Evolutionary conservation across 2,797 vertebrate genomes (phyloP).

Genomic region (Schizopygopsis pylzovi): DNA sequence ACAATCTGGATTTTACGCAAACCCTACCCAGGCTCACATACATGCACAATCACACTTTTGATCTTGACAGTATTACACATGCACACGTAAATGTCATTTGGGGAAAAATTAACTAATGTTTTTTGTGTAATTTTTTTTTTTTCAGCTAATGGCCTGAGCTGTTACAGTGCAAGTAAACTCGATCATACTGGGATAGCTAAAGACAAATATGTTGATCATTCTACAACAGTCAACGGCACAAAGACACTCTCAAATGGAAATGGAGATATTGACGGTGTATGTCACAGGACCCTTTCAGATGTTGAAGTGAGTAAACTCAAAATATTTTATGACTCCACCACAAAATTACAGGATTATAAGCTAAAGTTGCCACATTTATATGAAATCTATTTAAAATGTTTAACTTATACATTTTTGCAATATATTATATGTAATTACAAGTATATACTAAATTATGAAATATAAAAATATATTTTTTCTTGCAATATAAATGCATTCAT

Average conservation of each 20-base stretch:
- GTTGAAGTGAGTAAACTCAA: constrained; percentile 35
- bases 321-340: not conserved
- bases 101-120: not conserved
- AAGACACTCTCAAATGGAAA: constrained; percentile 37
- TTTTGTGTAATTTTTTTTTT: not conserved
- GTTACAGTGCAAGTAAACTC: constrained; percentile 61
- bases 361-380: not conserved
- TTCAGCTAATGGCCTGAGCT: constrained; percentile 70
- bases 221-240: constrained; percentile 25
- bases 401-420: not conserved
- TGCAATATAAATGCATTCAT: not conserved
- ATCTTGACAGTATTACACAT: not conserved
- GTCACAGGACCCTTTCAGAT: constrained; percentile 28
- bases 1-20: not conserved
- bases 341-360: not conserved
- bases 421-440: not conserved
- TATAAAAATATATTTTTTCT: not conserved
- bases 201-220: constrained; percentile 52
- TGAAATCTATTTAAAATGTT: too few species aligned
- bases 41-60: not conserved
- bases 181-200: constrained; percentile 53
- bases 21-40: not conserved
- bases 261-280: constrained; percentile 35
- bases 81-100: not conserved
- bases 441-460: not conserved